A percentile compares a stretch with the other conserved stretches of the same genome.
These are phyloP conservation scores for Germaria angustata DNA, from an alignment of 2,888 invertebrate genomes.

Conservation along the genomic window DNA sequence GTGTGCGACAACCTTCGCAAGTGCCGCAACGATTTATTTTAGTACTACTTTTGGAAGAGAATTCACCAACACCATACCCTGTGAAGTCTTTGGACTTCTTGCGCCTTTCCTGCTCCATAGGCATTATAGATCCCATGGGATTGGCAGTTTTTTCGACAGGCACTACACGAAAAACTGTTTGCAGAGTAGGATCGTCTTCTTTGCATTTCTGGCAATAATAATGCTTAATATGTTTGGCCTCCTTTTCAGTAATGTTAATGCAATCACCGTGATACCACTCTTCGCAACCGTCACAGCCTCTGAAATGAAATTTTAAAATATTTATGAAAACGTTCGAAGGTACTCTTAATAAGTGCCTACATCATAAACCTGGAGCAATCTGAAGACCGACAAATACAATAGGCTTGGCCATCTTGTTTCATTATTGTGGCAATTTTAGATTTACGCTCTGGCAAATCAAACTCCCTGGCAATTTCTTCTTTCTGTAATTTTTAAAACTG, in stretches of 20 bases:
- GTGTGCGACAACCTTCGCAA: conserved; percentile 85
- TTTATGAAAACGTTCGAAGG: not conserved
- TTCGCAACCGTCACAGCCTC: conserved; percentile 97
- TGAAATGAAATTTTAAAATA: conserved; percentile 76
- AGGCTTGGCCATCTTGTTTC: conserved; percentile 94
- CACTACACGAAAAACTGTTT: conserved; percentile 81
- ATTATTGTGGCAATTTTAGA: conserved; percentile 93
- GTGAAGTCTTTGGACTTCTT: conserved; percentile 70
- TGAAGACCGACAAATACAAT: conserved; percentile 96
- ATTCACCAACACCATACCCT: not conserved
- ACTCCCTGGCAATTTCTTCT: conserved; percentile 94
- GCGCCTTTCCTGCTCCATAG: conserved; percentile 64
- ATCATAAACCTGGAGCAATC: conserved; percentile 98
- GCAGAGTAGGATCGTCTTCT: conserved; percentile 89
- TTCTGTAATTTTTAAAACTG: conserved; percentile 79
- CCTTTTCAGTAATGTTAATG: conserved; percentile 95
- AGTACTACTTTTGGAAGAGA: conserved; percentile 6
- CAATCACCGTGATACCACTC: conserved; percentile 99
- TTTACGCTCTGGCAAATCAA: conserved; percentile 92
- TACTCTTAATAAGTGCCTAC: conserved; percentile 81
- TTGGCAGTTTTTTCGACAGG: conserved; percentile 74
- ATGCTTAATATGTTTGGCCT: conserved; percentile 95
- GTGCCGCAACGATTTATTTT: conserved; percentile 83
- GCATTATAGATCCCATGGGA: conserved; percentile 58
- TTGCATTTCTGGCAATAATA: conserved; percentile 94